phyloP scores from a whole-genome alignment of 2,797 vertebrate species.

The Cirrhinus molitorella region DNA sequence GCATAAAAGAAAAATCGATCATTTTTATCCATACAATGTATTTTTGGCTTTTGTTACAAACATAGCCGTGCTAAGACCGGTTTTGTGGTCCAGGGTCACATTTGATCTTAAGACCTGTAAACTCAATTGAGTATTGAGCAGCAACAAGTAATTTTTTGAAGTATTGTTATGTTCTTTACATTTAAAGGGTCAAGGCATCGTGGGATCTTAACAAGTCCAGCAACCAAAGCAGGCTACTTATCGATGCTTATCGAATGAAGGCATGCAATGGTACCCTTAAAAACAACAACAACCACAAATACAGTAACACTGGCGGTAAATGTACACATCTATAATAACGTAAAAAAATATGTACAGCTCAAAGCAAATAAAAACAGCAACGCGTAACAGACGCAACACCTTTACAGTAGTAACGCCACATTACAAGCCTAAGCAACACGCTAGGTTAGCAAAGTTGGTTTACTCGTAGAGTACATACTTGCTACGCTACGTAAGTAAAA shows the following conservation, averaged over 20 bases:
- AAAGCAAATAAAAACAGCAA: background rate
- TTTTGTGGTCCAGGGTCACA: no score
- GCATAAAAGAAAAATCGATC: no score
- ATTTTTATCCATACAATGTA: no score
- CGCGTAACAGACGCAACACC: background rate
- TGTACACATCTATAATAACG: background rate
- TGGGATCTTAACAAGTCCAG: background rate
- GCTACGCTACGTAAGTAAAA: background rate
- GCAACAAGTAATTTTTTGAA: background rate
- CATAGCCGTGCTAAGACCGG: no score
- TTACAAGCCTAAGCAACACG: background rate
- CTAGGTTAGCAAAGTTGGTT: slow-evolving; percentile 27
- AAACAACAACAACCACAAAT: background rate
- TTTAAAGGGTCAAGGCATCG: no score
- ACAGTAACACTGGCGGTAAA: background rate
- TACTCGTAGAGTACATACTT: background rate
- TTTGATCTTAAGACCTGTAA: background rate
- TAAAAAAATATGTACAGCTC: background rate
- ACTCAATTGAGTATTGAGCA: background rate
- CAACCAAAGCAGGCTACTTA: background rate
- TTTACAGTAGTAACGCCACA: background rate
- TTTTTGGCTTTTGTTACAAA: no score
- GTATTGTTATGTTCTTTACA: background rate
- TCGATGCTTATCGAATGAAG: background rate
- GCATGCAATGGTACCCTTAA: background rate